Conservation (phyloP, 2,888 invertebrate species). For the Diarsia mendica region DNA sequence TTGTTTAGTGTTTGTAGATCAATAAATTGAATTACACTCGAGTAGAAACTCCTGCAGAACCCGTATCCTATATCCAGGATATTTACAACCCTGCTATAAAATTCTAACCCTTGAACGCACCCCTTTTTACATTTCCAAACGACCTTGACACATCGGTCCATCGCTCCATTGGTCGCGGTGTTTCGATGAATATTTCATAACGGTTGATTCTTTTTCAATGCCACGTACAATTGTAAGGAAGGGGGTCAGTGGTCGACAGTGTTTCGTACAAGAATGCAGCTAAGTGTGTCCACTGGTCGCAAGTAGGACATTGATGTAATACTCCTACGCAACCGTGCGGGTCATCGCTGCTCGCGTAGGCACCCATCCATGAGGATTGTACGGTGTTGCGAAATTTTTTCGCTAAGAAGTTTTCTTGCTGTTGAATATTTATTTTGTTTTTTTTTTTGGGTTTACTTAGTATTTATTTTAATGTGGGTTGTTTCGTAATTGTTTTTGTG, state of each 20-base stretch:
- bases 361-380: constrained; percentile 64
- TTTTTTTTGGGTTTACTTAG: background rate
- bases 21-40: background rate
- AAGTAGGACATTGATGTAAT: constrained; percentile 83
- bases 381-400: constrained; percentile 37
- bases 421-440: constrained; percentile 11
- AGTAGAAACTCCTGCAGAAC: background rate
- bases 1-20: constrained; percentile 1
- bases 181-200: constrained; percentile 80
- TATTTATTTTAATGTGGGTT: background rate
- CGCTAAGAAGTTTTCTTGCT: constrained; percentile 6
- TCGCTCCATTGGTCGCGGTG: constrained; percentile 69
- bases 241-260: constrained; percentile 71
- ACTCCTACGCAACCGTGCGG: constrained; percentile 74
- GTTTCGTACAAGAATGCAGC: constrained; percentile 67
- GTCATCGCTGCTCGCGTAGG: constrained; percentile 66
- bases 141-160: constrained; percentile 79
- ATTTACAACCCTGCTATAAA: constrained; percentile 6
- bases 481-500: constrained; percentile 3
- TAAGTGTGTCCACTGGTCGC: constrained; percentile 61
- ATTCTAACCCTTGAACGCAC: constrained; percentile 19
- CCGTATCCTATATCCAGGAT: background rate
- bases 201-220: constrained; percentile 78
- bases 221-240: constrained; percentile 72
- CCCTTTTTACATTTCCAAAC: constrained; percentile 51